A percentile compares a stretch with the other conserved stretches of the same genome.
phyloP scores from a whole-genome alignment of 2,113 vertebrate species.

The Pachyramphus minor region DNA sequence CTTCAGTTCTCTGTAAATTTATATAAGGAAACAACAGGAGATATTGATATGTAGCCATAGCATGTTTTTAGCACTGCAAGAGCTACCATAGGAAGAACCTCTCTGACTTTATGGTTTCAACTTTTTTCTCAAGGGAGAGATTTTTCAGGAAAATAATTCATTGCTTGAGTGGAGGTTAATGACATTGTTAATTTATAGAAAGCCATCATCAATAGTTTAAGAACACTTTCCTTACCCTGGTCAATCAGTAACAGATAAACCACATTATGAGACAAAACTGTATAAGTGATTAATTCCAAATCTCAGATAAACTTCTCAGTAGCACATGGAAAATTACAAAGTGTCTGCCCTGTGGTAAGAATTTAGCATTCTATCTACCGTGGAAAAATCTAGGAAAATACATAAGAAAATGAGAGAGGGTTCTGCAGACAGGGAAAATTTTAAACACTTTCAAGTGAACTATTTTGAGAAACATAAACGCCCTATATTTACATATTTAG shows the following conservation, averaged over 20 bases:
- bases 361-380: background rate
- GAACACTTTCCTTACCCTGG: background rate
- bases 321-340: conserved; percentile 60
- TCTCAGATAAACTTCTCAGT: background rate
- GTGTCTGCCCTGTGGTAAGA: background rate
- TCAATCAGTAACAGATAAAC: conserved; percentile 17
- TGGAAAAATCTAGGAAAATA: conserved; percentile 10
- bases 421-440: background rate
- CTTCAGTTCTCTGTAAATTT: background rate
- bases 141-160: background rate
- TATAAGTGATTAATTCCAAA: conserved; percentile 34
- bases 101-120: background rate
- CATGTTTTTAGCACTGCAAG: background rate
- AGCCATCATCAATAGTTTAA: background rate
- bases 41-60: background rate
- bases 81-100: background rate
- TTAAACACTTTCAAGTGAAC: background rate
- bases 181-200: background rate
- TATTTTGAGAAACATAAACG: background rate
- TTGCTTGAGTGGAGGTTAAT: background rate
- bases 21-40: background rate
- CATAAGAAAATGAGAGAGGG: background rate
- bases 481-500: no score
- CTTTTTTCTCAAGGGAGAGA: background rate
- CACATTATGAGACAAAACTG: background rate